These are phyloP conservation scores for Sarcophilus harrisii DNA, from an alignment of 2,797 vertebrate genomes.

Conservation along the genomic window DNA sequence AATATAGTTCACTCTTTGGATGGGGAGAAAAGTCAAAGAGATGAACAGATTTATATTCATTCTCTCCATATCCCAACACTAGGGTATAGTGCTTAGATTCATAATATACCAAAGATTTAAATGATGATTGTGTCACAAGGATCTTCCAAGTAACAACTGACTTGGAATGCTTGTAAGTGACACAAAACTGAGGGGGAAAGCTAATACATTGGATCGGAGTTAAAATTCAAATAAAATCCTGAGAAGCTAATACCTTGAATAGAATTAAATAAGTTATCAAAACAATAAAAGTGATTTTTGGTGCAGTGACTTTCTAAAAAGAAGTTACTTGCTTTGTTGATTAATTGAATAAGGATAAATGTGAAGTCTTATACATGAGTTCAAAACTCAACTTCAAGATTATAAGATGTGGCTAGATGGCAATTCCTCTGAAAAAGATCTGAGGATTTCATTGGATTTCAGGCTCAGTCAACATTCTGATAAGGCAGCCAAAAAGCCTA, in stretches of 20 bases:
- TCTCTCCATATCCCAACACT: background rate
- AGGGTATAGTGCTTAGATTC: background rate
- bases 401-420: background rate
- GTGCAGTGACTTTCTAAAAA: background rate
- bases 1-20: too few relatives aligned
- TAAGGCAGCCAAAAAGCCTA: background rate
- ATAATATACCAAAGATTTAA: background rate
- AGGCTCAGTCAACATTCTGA: background rate
- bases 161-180: background rate
- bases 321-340: background rate
- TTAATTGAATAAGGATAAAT: background rate
- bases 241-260: background rate
- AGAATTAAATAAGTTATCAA: background rate
- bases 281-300: background rate
- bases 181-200: background rate
- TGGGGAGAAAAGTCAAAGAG: background rate
- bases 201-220: background rate
- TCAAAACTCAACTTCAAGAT: background rate
- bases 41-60: background rate
- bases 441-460: background rate
- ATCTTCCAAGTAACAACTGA: background rate
- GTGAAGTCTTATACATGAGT: background rate
- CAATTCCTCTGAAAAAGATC: background rate
- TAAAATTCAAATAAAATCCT: background rate
- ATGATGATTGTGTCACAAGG: background rate